Base-by-base conservation (phyloP, 1,140 invertebrate species). In the Melitaea cinxia region DNA sequence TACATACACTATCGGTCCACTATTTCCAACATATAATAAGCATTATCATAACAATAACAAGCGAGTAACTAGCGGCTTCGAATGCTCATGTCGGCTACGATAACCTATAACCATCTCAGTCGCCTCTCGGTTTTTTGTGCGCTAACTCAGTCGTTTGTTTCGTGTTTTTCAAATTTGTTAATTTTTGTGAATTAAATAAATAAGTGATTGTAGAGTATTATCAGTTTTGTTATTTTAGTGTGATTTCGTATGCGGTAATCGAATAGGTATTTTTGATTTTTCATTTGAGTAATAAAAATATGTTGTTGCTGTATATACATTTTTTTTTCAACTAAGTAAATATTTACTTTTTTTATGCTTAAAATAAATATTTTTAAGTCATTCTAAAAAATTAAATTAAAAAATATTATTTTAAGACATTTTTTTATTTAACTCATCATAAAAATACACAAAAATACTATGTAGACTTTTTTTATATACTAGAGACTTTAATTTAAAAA, bases 11-110 rank as follows among this genome's bases (percentile, higher is more conserved):
- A 90, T 90, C 88, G 73, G 72, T 19, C 55, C 79, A 82, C 78
- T 83, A 85, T 86, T 85, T 82, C 83, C 78, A 86, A 87, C 81
- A 88, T n/a, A n/a, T 89, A 89, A 89, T 87, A 89, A 88, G 78
- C 75, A 88, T 87, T 89, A 89, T 89, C 85, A 86, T 83, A 85
- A 88, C 80, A 89, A 89, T 87, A 89, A 89, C 84, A 89, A 83
- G 83, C 84, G 88, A 84, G 83, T 80, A 78, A 78, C 75, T 80
- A 72, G 80, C 73, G 42, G 54, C 68, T 54, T 52, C 66, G 64
- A 58, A 54, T 57, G 61, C 57, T 61, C 62, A 72, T 69, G 72
- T 68, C 39, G 39, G 6, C 37, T 17, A 42, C 69, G 69, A 77
- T 77, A 74, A 74, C 69, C 72, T 67, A 63, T 57, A 64, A 63